These are phyloP conservation scores for Aporrectodea caliginosa DNA, from an alignment of 1,140 invertebrate species.

Conservation along the genomic window DNA sequence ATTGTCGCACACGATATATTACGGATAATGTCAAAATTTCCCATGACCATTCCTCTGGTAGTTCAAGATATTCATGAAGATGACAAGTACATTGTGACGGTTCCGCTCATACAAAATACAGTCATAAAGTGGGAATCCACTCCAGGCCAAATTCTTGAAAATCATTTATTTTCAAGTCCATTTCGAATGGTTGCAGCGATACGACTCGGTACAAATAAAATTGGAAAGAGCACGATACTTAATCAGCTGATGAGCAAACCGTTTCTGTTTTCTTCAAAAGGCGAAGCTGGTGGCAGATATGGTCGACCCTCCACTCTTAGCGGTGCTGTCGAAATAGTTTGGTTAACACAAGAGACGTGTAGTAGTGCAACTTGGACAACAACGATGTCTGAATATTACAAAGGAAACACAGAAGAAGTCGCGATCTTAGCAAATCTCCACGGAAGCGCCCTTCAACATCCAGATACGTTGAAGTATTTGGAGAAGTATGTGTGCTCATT, in stretches of 20 bases:
- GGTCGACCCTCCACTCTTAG: background rate
- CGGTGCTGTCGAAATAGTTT: background rate
- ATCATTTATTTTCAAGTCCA: background rate
- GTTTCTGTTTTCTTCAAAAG: background rate
- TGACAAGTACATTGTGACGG: background rate
- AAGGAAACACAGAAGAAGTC: background rate
- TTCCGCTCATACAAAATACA: background rate
- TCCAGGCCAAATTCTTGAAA: background rate
- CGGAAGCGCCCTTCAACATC: background rate
- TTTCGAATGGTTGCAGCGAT: background rate
- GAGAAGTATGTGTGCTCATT: background rate
- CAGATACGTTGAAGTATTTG: background rate
- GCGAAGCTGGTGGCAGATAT: background rate
- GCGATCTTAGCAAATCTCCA: background rate
- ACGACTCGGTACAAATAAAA: background rate
- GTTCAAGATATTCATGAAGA: background rate
- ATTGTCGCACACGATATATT: background rate
- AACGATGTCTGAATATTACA: background rate
- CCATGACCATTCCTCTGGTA: background rate
- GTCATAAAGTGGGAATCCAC: background rate
- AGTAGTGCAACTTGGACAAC: background rate
- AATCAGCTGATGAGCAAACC: background rate
- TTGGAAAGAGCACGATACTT: background rate
- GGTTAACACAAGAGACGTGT: background rate
- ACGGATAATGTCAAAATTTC: background rate